These are phyloP conservation scores for Ceratosolen fusciceps DNA, from an alignment of 1,140 invertebrate species.

Conservation along the genomic window DNA sequence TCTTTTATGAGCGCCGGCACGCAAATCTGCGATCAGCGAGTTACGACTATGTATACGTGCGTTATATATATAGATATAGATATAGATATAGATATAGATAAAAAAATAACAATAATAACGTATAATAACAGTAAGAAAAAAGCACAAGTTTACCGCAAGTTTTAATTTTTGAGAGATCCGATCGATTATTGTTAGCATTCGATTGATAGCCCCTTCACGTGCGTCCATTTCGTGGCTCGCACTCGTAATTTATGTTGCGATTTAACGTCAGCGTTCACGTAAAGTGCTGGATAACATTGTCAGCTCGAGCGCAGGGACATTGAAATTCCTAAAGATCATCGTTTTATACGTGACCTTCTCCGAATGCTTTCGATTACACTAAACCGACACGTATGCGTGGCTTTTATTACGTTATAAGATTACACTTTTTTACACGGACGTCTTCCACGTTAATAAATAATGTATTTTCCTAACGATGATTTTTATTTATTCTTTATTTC, in stretches of 20 bases:
- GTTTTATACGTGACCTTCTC: neutral
- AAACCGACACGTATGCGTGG: no score
- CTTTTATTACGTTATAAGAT: no score
- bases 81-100: no score
- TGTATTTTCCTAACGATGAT: no score
- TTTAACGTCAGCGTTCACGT: neutral
- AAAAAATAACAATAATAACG: no score
- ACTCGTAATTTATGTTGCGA: neutral
- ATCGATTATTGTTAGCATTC: constrained; percentile 31
- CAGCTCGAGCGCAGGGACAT: neutral
- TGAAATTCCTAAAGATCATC: constrained; percentile 14
- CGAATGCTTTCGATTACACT: neutral
- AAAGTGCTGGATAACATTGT: neutral
- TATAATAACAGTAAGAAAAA: neutral
- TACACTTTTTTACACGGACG: no score
- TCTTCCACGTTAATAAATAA: no score
- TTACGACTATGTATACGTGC: no score
- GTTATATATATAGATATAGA: no score
- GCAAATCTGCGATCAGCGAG: no score
- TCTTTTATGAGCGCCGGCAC: neutral
- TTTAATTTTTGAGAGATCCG: constrained; percentile 30
- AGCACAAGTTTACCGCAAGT: constrained; percentile 34
- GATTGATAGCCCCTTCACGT: constrained; percentile 24
- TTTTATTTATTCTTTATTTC: no score
- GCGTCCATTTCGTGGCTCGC: constrained; percentile 20